phyloP scores from a whole-genome alignment of 2,113 vertebrate species.

The Podarcis raffonei region DNA sequence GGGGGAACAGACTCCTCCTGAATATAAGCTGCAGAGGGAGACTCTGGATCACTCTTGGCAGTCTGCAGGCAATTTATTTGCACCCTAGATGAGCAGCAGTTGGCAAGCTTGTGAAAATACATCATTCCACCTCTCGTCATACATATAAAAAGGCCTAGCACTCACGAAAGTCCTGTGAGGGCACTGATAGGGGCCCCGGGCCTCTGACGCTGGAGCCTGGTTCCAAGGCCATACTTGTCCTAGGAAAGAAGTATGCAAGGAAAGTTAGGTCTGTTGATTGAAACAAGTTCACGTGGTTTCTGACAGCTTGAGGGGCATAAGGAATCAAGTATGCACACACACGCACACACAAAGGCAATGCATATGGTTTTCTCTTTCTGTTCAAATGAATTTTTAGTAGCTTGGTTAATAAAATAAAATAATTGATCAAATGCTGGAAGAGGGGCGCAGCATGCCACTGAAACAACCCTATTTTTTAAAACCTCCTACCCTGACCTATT shows the following conservation, averaged over 20 bases:
- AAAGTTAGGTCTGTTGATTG: not conserved
- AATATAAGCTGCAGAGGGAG: not conserved
- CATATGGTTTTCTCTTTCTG: conserved; percentile 27
- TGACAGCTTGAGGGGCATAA: conserved; percentile 69
- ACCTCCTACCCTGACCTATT: not conserved
- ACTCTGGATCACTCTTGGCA: not conserved
- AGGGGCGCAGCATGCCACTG: not conserved
- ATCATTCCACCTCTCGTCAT: not conserved
- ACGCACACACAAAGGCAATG: conserved; percentile 57
- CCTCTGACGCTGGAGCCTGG: conserved; percentile 92
- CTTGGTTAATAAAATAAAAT: conserved; percentile 43
- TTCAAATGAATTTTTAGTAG: conserved; percentile 31
- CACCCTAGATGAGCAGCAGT: not conserved
- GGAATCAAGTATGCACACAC: conserved; percentile 54
- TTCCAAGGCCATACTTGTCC: conserved; percentile 97
- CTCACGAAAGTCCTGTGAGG: conserved; percentile 95
- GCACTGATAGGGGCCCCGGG: conserved; percentile 90
- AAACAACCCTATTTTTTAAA: not conserved
- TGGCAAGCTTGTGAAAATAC: not conserved
- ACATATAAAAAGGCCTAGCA: conserved; percentile 46
- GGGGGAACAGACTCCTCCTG: not conserved
- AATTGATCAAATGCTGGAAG: conserved; percentile 15
- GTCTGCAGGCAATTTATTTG: not conserved
- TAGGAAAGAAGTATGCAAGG: conserved; percentile 63
- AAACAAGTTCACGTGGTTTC: conserved; percentile 40